Conservation (phyloP, 2,888 invertebrate genomes). For the Eristalis arbustorum region DNA sequence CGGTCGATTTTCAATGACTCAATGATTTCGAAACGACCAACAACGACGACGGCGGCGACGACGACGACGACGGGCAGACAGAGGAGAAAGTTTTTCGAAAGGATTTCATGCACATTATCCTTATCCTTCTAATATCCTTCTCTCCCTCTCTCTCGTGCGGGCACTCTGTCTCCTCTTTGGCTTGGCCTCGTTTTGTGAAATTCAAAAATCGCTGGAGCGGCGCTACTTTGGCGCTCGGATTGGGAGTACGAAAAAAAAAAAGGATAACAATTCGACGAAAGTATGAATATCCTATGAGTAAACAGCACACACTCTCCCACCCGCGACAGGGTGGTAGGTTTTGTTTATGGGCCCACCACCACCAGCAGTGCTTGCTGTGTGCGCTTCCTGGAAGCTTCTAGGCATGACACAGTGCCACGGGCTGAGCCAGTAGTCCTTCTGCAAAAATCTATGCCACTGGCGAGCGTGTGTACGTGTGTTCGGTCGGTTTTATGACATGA, state of each 20-base stretch:
- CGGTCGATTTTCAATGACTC: conserved; percentile 62
- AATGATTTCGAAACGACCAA: conserved; percentile 37
- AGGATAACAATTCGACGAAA: conserved; percentile 48
- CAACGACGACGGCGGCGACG: too few species aligned
- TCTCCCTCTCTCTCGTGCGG: background rate
- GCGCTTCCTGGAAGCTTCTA: conserved; percentile 6
- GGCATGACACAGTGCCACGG: conserved; percentile 33
- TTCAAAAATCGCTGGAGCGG: conserved; percentile 31
- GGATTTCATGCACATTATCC: conserved; percentile 37
- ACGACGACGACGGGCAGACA: conserved; percentile 5
- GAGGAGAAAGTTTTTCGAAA: conserved; percentile 59
- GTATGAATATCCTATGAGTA: conserved; percentile 2
- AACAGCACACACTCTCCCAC: too few species aligned
- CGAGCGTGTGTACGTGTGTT: conserved; percentile 15
- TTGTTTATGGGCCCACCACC: background rate
- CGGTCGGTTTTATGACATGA: conserved; percentile 23
- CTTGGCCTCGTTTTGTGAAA: conserved; percentile 35
- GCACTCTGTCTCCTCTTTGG: conserved; percentile 10
- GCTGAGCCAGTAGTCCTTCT: conserved; percentile 6
- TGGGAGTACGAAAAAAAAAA: background rate
- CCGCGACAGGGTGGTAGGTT: conserved; percentile 21
- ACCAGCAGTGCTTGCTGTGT: background rate
- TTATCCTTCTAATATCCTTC: background rate
- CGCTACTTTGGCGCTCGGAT: conserved; percentile 41
- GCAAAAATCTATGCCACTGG: conserved; percentile 13